Evolutionary conservation across 1,140 invertebrate species (phyloP).

Genomic region (Temnothorax curvispinosus): DNA sequence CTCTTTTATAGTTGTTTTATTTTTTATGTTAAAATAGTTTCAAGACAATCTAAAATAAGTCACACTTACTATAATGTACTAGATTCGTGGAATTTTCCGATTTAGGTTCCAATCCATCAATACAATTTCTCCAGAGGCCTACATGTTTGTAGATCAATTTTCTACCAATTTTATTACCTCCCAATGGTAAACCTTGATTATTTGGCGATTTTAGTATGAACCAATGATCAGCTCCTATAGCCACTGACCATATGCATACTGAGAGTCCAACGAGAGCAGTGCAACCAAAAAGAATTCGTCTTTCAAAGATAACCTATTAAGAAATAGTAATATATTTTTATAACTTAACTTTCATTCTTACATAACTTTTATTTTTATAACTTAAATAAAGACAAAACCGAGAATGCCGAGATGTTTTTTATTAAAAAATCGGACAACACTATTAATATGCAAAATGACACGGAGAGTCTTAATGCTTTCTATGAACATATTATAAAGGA

Average conservation of each 20-base stretch:
- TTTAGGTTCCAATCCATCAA: slow-evolving; percentile 76
- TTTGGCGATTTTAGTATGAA: slow-evolving; percentile 87
- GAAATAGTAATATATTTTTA: not conserved
- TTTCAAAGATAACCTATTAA: slow-evolving; percentile 88
- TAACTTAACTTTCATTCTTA: not conserved
- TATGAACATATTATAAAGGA: no score
- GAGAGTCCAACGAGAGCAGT: slow-evolving; percentile 89
- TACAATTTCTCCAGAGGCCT: slow-evolving; percentile 90
- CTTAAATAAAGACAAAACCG: no score
- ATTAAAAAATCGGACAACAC: no score
- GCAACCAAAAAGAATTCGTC: slow-evolving; percentile 89
- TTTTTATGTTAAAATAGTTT: not conserved
- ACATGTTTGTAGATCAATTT: slow-evolving; percentile 86
- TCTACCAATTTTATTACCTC: slow-evolving; percentile 70
- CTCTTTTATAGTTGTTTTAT: not conserved
- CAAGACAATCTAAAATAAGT: not conserved
- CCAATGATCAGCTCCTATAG: slow-evolving; percentile 92
- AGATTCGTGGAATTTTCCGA: slow-evolving; percentile 65
- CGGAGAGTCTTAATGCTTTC: no score
- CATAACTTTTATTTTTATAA: no score
- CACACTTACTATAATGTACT: slow-evolving; percentile 76
- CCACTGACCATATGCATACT: slow-evolving; percentile 90
- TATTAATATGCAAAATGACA: no score
- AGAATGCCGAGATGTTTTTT: no score
- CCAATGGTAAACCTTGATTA: slow-evolving; percentile 72